Percentiles rank a stretch among this genome's conserved stretches.
Conservation (phyloP, 2,888 invertebrate genomes). For the Scrobipalpa costella region DNA sequence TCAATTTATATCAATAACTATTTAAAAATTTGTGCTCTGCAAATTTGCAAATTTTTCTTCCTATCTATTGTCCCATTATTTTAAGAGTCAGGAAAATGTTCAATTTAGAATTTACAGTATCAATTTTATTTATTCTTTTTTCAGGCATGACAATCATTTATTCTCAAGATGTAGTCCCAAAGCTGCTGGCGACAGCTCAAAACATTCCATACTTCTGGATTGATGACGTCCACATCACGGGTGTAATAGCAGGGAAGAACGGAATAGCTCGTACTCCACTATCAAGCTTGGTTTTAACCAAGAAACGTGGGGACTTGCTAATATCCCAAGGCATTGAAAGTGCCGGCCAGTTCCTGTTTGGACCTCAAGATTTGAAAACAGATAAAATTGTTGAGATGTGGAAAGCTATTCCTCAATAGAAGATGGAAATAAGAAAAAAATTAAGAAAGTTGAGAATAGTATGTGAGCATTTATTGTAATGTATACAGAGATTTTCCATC, state of each 20-base stretch:
- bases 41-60: background rate
- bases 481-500: background rate
- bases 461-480: background rate
- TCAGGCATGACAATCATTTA: constrained; percentile 83
- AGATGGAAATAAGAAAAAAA: constrained; percentile 5
- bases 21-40: too few species aligned
- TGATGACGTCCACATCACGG: constrained; percentile 91
- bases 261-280: constrained; percentile 80
- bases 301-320: constrained; percentile 45
- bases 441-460: background rate
- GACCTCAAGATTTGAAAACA: constrained; percentile 75
- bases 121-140: constrained; percentile 31
- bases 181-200: constrained; percentile 82
- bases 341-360: constrained; percentile 74
- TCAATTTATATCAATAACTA: background rate
- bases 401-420: constrained; percentile 55
- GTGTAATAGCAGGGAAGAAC: constrained; percentile 80
- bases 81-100: background rate
- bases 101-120: too few species aligned
- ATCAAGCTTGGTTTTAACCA: constrained; percentile 63
- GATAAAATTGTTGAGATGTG: constrained; percentile 75
- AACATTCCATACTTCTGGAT: constrained; percentile 88
- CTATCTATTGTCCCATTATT: background rate
- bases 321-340: constrained; percentile 47
- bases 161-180: constrained; percentile 82